Evolutionary conservation across 2,113 vertebrate genomes (phyloP).

Genomic region (Ptilorrhoa leucosticta): DNA sequence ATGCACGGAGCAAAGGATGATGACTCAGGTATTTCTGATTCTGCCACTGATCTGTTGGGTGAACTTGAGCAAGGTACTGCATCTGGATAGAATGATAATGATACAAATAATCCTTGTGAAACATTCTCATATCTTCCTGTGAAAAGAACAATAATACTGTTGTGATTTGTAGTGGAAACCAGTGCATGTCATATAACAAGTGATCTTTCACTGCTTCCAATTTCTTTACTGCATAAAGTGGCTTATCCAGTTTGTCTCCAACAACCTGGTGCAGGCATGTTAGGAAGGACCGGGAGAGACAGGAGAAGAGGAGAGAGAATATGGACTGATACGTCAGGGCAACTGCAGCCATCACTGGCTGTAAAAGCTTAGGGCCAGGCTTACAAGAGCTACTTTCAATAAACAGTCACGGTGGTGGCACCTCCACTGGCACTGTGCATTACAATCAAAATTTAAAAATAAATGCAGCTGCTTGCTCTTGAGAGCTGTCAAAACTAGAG

Average conservation of each 20-base stretch:
- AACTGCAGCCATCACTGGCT: not conserved
- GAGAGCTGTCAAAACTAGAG: not conserved
- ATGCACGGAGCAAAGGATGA: not conserved
- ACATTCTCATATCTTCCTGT: not conserved
- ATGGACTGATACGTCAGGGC: not conserved
- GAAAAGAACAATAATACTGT: not conserved
- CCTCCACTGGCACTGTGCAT: not conserved
- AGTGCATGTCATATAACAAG: not conserved
- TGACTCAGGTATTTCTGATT: not conserved
- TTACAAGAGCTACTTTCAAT: not conserved
- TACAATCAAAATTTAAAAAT: conserved; percentile 4
- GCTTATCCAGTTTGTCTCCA: not conserved
- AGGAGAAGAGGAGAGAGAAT: not conserved
- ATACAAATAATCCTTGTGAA: not conserved
- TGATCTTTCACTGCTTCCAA: not conserved
- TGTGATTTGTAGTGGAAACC: not conserved
- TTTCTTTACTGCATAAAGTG: not conserved
- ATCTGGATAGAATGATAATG: not conserved
- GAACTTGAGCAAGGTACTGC: not conserved
- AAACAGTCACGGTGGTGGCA: not conserved
- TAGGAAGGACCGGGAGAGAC: not conserved
- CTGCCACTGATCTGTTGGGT: not conserved
- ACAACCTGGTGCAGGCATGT: not conserved
- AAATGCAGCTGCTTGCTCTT: not conserved
- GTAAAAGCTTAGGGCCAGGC: not conserved